Base-by-base conservation (phyloP, 2,797 vertebrate species). In the Austrolebias charrua region DNA sequence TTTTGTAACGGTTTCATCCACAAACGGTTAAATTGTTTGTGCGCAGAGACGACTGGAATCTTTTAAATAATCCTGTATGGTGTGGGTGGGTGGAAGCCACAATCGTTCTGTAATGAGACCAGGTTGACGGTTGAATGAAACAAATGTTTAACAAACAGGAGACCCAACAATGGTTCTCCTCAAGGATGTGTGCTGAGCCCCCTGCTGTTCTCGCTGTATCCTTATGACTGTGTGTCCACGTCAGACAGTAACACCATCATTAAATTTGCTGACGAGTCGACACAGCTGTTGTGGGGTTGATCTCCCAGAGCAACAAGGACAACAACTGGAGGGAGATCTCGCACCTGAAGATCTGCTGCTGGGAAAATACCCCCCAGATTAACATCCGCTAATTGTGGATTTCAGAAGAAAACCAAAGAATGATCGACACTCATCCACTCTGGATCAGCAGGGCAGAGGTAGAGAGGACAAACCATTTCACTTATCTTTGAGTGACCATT, bases 21-120 rank as follows among this genome's bases (percentile, higher is more conserved):
- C 16, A 74, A 76, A 68, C 60, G 49, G 45, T 13, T 63, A 55
- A 62, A 66, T 7, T 12, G n/a, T 56, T 49, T 20, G n/a, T 15
- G 7, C 10, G 11, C 42, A 51, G 58, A 64, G 63, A 18, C 63
- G 48, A 54, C 24, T 52, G n/a, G 53, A 11, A 49, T 55, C 48
- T 52, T 29, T 44, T 62, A 33, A 73, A 62, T 64, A 55, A 47
- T 63, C 6, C 42, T 63, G 45, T 55, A 38, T 16, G 49, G 20
- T 51, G 67, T 71, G 47, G 60, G 66, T 44, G 71, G 35, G 1
- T 54, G 50, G n/a, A 1, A 53, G 42, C 35, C 3, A n/a, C 20
- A n/a, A 38, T 43, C 64, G 42, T 38, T 60, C 29, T 52, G 19
- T 57, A 52, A 70, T 68, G 51, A 66, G 24, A 59, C 40, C 55